A percentile compares a stretch with the other conserved stretches of the same genome.
phyloP scores from a whole-genome alignment of 1,140 invertebrate species.

The Drosophila equinoxialis region DNA sequence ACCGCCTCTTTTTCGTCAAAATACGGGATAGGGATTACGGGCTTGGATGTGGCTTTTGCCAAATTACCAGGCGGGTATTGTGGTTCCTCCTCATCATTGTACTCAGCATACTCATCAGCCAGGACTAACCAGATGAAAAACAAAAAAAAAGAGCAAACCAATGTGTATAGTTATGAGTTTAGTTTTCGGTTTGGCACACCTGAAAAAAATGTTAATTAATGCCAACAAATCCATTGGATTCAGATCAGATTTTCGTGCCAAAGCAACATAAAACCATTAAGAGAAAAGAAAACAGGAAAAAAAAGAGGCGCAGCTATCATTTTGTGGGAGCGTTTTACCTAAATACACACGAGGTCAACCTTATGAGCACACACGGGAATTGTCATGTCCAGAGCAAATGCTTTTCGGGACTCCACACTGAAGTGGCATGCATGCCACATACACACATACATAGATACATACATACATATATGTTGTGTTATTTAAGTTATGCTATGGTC shows the following conservation, averaged over 20 bases:
- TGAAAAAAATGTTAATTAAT: slow-evolving; percentile 60
- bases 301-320: slow-evolving; percentile 56
- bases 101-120: background rate
- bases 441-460: background rate
- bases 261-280: slow-evolving; percentile 77
- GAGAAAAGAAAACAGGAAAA: slow-evolving; percentile 39
- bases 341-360: slow-evolving; percentile 53
- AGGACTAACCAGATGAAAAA: background rate
- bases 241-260: slow-evolving; percentile 64
- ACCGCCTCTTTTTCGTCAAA: slow-evolving; percentile 49
- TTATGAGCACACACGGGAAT: slow-evolving; percentile 54
- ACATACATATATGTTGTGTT: background rate
- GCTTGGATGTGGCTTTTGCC: slow-evolving; percentile 46
- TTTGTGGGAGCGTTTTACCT: slow-evolving; percentile 59
- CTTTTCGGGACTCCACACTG: slow-evolving; percentile 56
- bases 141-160: background rate
- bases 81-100: slow-evolving; percentile 45
- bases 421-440: slow-evolving; percentile 29
- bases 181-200: slow-evolving; percentile 62
- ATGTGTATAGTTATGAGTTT: slow-evolving; percentile 42
- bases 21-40: slow-evolving; percentile 42
- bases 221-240: slow-evolving; percentile 41
- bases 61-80: slow-evolving; percentile 50
- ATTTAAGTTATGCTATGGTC: slow-evolving; percentile 1
- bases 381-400: slow-evolving; percentile 26